phyloP scores from a whole-genome alignment of 2,888 invertebrate species.

The Epistrophe grossulariae region DNA sequence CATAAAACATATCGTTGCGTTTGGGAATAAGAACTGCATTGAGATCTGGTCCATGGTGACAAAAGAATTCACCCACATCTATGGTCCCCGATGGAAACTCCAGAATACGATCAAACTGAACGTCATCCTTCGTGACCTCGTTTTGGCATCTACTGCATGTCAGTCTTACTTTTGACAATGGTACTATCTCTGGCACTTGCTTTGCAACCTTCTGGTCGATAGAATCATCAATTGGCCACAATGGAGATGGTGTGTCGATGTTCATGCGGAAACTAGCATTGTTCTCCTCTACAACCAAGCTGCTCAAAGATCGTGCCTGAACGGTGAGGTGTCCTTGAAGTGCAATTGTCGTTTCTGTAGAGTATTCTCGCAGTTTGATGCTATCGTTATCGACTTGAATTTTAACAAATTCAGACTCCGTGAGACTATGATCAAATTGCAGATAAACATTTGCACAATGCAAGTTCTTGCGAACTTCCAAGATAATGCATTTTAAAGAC shows the following conservation, averaged over 20 bases:
- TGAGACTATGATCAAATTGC: slow-evolving; percentile 78
- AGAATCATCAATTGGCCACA: slow-evolving; percentile 30
- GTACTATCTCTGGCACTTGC: slow-evolving; percentile 73
- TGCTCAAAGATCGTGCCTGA: slow-evolving; percentile 78
- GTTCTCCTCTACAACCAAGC: slow-evolving; percentile 77
- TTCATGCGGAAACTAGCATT: slow-evolving; percentile 81
- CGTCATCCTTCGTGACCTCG: slow-evolving; percentile 31
- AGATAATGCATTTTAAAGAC: slow-evolving; percentile 79
- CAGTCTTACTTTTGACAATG: slow-evolving; percentile 67
- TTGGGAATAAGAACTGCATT: slow-evolving; percentile 78
- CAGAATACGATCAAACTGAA: slow-evolving; percentile 78
- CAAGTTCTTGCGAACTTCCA: slow-evolving; percentile 81
- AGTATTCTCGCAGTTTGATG: slow-evolving; percentile 71
- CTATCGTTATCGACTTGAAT: slow-evolving; percentile 75
- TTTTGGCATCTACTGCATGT: slow-evolving; percentile 78
- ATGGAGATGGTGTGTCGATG: slow-evolving; percentile 66
- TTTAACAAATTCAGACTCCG: slow-evolving; percentile 78
- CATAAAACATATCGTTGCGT: slow-evolving; percentile 79
- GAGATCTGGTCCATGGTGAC: slow-evolving; percentile 79
- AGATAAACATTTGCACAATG: slow-evolving; percentile 80
- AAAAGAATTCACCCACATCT: slow-evolving; percentile 81
- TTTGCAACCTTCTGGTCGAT: slow-evolving; percentile 32
- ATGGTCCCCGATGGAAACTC: slow-evolving; percentile 81
- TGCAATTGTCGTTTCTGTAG: slow-evolving; percentile 73
- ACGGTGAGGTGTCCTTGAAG: slow-evolving; percentile 78